Evolutionary conservation across 2,113 vertebrate genomes (phyloP).

Genomic region (Sebastes fasciatus): DNA sequence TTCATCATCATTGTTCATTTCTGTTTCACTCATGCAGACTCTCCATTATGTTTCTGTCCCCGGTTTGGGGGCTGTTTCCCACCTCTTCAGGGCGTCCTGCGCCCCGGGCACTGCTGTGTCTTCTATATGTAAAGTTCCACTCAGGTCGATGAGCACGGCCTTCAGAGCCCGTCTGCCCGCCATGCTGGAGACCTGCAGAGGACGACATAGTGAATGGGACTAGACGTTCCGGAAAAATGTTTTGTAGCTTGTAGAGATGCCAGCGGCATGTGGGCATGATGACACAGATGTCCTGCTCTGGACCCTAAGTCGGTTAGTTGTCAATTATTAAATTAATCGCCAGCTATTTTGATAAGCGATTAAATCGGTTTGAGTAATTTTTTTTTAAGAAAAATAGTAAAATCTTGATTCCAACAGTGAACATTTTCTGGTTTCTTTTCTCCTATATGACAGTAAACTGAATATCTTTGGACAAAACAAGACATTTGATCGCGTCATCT

Average conservation of each 20-base stretch:
- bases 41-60: background rate
- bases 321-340: no score
- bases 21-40: background rate
- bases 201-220: background rate
- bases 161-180: slow-evolving; percentile 87
- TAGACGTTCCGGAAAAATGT: background rate
- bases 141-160: slow-evolving; percentile 97
- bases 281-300: background rate
- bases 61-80: slow-evolving; percentile 38
- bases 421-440: no score
- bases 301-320: background rate
- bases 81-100: slow-evolving; percentile 94
- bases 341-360: no score
- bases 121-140: slow-evolving; percentile 94
- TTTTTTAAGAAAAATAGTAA: no score
- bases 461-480: no score
- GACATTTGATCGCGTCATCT: no score
- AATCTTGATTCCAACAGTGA: no score
- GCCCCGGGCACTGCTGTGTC: slow-evolving; percentile 92
- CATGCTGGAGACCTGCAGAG: slow-evolving; percentile 81
- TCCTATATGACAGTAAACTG: no score
- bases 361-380: no score
- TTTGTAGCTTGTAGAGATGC: background rate
- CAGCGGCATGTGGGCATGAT: background rate
- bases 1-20: background rate